Base-by-base conservation (phyloP, 2,888 invertebrate genomes). In the Tupiocoris notatus region DNA sequence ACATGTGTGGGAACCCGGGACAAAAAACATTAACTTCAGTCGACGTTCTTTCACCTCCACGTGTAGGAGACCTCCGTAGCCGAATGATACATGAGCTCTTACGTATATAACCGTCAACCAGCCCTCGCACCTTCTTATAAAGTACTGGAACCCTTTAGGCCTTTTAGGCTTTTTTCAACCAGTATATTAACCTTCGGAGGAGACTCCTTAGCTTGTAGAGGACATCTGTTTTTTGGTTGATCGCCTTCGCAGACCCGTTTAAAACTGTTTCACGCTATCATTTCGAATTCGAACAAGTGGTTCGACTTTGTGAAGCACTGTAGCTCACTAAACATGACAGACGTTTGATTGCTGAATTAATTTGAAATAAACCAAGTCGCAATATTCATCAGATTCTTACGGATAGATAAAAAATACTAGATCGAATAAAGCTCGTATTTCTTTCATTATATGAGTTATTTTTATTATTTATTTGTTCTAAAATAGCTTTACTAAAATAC, bases 1-100 rank as follows among this genome's bases (percentile, higher is more conserved):
- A 75, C 75, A 75, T 75, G 57, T 75, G 75, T 75, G 75, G 65
- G 75, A 75, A 75, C 75, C 25, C 7, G n/a, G 61, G 24, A 62
- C 73, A 73, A 73, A 73, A 73, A 73, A 24, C 39, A 12, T 65
- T 39, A 39, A 12, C 63, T 2, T 6, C 17, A 21, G n/a, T 39
- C 16, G 20, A 54, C 1, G 62, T 73, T 73, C 73, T 73, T 73
- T 62, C 62, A 73, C 73, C 73, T 73, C 61, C 73, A 73, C 73
- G 73, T 61, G 63, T 25, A 73, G 73, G 18, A 58, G 22, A 25
- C 56, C 54, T 63, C 63, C 59, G 59, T 59, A 73, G 73, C 73
- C 73, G 39, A 73, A 62, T 73, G 73, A 73, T 73, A 73, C 63
- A 63, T 62, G 22, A 57, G 70, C 70, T 39, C 39, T 39, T 39